Evolutionary conservation across 2,113 vertebrate species (phyloP), one percentile per base, ranked within the genome.

Genomic region (Lepus timidus): DNA sequence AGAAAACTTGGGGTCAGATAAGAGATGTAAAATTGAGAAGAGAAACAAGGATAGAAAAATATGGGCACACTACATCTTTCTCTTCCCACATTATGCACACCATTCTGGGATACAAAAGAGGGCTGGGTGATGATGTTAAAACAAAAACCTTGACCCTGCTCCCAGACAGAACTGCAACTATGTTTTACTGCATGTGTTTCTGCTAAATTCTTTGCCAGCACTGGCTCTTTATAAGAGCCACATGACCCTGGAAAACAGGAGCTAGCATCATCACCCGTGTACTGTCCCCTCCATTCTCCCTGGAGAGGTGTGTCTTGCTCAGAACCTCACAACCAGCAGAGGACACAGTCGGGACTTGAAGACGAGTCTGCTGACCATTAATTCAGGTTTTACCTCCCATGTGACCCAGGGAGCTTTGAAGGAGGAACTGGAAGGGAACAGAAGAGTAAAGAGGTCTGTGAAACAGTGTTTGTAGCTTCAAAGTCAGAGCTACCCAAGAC

Each of bases 391-490:
- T 65, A 84, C 36, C 17, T n/a, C 3, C 11, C 25, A 0, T n/a
- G 22, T 62, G 23, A 62, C 52, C 27, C 3, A 44, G 29, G 68
- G 11, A 73, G 73, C 71, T 62, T 6, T 58, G 85, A 92, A 61
- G 39, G 20, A 89, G 9, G 29, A 16, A 6, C 14, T 58, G 33
- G 27, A 94, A 80, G 44, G 20, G 61, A 79, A 67, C 9, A 79
- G 25, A 27, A 92, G 10, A 33, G 16, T n/a, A 27, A 31, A 76
- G 12, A 1, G 9, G 2, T 62, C 49, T 68, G 1, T 67, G 29
- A 88, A 36, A 68, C 12, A 49, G 22, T 44, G 19, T 31, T 88
- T 88, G 62, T 80, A 83, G 82, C 39, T 78, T 82, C 17, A 84
- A 73, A 92, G 74, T 9, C 36, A 49, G 62, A 87, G 33, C 4